Evolutionary conservation across 2,888 invertebrate genomes (phyloP).

Genomic region (Dinocampus coccinellae): DNA sequence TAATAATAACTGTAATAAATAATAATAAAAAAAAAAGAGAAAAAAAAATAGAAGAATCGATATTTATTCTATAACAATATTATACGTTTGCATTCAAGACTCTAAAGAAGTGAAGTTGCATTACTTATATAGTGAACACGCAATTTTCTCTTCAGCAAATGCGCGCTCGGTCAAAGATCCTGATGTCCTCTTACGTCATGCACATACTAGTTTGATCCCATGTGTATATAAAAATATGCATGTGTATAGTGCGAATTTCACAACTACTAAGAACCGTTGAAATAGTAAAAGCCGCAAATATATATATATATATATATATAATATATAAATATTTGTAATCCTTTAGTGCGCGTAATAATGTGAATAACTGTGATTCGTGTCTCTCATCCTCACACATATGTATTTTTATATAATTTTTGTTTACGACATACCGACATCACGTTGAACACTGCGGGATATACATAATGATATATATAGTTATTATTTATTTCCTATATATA

Average conservation of each 20-base stretch:
- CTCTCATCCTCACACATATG: constrained; percentile 3
- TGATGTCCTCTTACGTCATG: constrained; percentile 2
- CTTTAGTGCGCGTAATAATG: not conserved
- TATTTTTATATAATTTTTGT: not conserved
- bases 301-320: not conserved
- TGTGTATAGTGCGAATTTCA: constrained; percentile 2
- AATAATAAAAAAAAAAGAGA: not conserved
- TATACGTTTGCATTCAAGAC: not conserved
- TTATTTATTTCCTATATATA: not conserved
- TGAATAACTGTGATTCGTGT: constrained; percentile 26
- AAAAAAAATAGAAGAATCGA: not conserved
- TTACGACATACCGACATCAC: constrained; percentile 15
- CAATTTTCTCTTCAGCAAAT: constrained; percentile 2
- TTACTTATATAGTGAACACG: not conserved
- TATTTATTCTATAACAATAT: not conserved
- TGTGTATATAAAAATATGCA: not conserved
- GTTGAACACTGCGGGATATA: not conserved
- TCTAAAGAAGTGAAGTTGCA: not conserved
- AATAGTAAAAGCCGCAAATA: not conserved
- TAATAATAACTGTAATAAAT: too few species aligned
- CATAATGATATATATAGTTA: not conserved
- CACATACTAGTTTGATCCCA: constrained; percentile 1
- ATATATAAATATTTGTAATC: constrained; percentile 7
- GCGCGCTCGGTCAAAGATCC: constrained; percentile 21
- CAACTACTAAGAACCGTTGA: constrained; percentile 1